These are phyloP conservation scores for Dendroctonus valens DNA, from an alignment of 1,140 invertebrate species.

Conservation along the genomic window DNA sequence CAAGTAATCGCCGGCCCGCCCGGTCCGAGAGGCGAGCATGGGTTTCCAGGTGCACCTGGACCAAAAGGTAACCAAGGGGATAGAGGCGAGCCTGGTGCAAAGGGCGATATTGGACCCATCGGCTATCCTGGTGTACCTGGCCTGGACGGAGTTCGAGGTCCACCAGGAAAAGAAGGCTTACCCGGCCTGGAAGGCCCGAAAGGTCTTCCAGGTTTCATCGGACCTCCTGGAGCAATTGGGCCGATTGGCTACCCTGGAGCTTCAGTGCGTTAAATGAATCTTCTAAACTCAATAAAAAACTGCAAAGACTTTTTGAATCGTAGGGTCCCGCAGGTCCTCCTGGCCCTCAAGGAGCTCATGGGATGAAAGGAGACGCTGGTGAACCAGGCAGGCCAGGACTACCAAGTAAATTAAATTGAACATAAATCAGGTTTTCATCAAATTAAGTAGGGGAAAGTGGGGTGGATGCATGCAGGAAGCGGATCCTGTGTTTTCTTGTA, in stretches of 20 bases:
- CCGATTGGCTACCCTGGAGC: slow-evolving; percentile 29
- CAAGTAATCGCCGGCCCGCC: slow-evolving; percentile 40
- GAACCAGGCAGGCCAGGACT: slow-evolving; percentile 57
- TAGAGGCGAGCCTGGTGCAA: slow-evolving; percentile 45
- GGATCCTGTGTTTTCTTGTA: too few relatives aligned
- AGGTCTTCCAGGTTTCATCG: slow-evolving; percentile 43
- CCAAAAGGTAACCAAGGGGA: slow-evolving; percentile 52
- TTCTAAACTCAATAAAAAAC: too few relatives aligned
- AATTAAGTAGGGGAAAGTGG: too few relatives aligned
- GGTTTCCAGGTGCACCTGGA: slow-evolving; percentile 51
- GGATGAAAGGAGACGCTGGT: slow-evolving; percentile 64
- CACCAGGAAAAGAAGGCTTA: slow-evolving; percentile 40
- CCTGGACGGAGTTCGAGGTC: slow-evolving; percentile 36
- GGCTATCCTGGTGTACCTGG: slow-evolving; percentile 48
- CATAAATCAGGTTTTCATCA: too few relatives aligned
- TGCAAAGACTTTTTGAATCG: too few relatives aligned
- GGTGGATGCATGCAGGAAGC: too few relatives aligned
- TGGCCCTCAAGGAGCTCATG: slow-evolving; percentile 57
- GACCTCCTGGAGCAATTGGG: slow-evolving; percentile 46
- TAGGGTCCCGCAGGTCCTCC: slow-evolving; percentile 58
- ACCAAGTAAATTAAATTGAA: slow-evolving; percentile 34
- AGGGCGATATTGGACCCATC: slow-evolving; percentile 48
- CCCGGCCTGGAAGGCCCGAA: slow-evolving; percentile 46
- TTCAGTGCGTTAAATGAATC: too few relatives aligned
- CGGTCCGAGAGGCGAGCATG: slow-evolving; percentile 47